These are phyloP conservation scores for Drosophila aff. DNA, from an alignment of 1,140 invertebrate species.

Conservation along the genomic window DNA sequence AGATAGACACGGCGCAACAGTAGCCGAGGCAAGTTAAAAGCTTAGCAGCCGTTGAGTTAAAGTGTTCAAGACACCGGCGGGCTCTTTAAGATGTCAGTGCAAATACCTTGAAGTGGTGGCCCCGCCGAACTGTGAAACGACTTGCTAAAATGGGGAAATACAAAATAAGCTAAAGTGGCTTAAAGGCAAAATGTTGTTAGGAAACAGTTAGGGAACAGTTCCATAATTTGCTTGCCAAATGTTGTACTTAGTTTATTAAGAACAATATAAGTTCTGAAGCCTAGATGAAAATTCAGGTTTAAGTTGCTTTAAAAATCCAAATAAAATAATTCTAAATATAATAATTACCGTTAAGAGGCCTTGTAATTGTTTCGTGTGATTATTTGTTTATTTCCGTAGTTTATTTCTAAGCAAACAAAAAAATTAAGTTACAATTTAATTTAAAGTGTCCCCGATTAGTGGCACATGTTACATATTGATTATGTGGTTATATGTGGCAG, in stretches of 20 bases:
- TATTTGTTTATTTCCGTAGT: no score
- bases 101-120: conserved; percentile 6
- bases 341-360: not conserved
- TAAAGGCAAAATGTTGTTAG: not conserved
- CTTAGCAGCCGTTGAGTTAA: conserved; percentile 11
- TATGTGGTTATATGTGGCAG: not conserved
- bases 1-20: conserved; percentile 22
- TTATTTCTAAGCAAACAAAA: not conserved
- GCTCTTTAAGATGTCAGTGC: conserved; percentile 21
- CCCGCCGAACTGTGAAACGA: conserved; percentile 12
- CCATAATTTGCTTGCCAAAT: not conserved
- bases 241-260: not conserved
- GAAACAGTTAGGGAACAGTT: not conserved
- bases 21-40: conserved; percentile 16
- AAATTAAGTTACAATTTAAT: not conserved
- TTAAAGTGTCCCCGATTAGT: not conserved
- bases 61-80: conserved; percentile 28
- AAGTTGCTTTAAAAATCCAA: not conserved
- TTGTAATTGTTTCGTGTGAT: not conserved
- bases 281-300: no score
- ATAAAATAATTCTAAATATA: not conserved
- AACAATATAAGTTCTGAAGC: not conserved
- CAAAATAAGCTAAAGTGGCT: conserved; percentile 14
- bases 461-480: conserved; percentile 13
- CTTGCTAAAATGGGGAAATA: conserved; percentile 12